phyloP scores from a whole-genome alignment of 2,888 invertebrate species.

The Oligia fasciuncula region DNA sequence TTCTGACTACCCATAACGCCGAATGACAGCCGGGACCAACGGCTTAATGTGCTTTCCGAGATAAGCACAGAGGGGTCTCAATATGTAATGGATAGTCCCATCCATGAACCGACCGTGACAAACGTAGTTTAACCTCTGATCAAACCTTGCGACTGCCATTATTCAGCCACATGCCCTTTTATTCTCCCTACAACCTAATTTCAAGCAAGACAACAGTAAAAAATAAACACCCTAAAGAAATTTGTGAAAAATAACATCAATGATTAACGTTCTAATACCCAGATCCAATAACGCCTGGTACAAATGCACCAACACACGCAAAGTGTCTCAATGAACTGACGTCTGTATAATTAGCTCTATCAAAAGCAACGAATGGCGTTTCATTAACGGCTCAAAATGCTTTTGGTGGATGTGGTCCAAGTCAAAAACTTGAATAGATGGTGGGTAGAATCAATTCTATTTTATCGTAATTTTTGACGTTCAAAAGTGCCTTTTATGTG shows the following conservation, averaged over 20 bases:
- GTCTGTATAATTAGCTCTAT: conserved; percentile 75
- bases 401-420: conserved; percentile 66
- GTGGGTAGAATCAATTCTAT: too few species aligned
- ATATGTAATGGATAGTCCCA: neutral
- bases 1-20: neutral
- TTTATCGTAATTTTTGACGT: too few species aligned
- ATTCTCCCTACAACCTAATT: neutral
- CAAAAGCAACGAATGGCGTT: conserved; percentile 81
- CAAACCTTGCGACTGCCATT: neutral
- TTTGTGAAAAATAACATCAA: neutral
- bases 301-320: conserved; percentile 48
- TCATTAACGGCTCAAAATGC: conserved; percentile 81
- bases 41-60: neutral
- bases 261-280: conserved; percentile 26
- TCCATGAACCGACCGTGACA: neutral
- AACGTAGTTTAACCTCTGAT: too few species aligned
- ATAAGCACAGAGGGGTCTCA: neutral
- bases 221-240: neutral
- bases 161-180: neutral
- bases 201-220: neutral
- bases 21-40: neutral
- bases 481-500: too few species aligned
- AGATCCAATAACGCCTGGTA: conserved; percentile 37
- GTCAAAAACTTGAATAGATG: conserved; percentile 32
- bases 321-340: conserved; percentile 67